These are phyloP conservation scores for Cuniculus paca DNA, from an alignment of 2,797 vertebrate genomes.

Conservation along the genomic window DNA sequence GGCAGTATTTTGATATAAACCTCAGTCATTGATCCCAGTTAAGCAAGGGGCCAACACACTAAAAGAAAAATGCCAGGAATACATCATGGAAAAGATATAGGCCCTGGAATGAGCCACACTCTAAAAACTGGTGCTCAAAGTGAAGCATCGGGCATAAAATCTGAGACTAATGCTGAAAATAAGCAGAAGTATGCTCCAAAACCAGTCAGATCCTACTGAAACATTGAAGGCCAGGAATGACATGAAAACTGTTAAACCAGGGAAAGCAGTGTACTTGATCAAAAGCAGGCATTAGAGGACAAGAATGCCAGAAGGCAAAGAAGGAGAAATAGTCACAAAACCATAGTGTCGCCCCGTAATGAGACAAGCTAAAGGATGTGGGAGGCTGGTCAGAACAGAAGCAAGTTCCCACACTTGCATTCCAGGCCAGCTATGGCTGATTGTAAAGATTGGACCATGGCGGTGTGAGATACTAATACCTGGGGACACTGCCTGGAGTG, in stretches of 20 bases:
- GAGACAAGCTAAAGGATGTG: not conserved
- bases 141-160: not conserved
- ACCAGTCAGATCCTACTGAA: not conserved
- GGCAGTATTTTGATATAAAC: not conserved
- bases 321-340: not conserved
- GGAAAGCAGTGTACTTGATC: not conserved
- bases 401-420: not conserved
- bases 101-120: not conserved
- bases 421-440: not conserved
- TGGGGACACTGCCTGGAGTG: not conserved
- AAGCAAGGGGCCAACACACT: not conserved
- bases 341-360: not conserved
- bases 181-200: not conserved
- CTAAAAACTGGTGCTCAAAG: not conserved
- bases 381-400: not conserved
- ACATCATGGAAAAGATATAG: not conserved
- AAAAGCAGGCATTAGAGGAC: not conserved
- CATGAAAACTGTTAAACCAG: not conserved
- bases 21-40: not conserved
- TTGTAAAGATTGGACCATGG: not conserved
- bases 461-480: not conserved
- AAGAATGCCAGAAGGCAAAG: not conserved
- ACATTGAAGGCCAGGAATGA: not conserved
- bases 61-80: not conserved
- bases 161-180: not conserved